A percentile compares a stretch with the other conserved stretches of the same genome.
Conservation (phyloP, 2,888 invertebrate species). For the Aporophyla nigra region DNA sequence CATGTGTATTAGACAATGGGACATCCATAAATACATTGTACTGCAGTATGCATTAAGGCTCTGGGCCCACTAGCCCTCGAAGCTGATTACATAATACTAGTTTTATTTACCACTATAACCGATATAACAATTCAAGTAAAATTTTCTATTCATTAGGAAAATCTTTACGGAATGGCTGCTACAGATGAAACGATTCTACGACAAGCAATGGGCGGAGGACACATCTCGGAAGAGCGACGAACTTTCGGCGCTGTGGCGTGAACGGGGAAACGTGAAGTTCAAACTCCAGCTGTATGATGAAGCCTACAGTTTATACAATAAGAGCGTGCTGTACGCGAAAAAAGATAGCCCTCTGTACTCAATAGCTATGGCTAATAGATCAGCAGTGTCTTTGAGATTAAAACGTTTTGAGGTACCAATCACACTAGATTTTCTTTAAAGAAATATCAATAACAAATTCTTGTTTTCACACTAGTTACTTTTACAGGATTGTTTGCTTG, state of each 20-base stretch:
- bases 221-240: conserved; percentile 83
- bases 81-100: conserved; percentile 1
- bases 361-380: conserved; percentile 93
- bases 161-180: conserved; percentile 84
- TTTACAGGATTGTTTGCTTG: conserved; percentile 91
- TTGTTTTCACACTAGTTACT: neutral
- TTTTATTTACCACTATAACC: neutral
- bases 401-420: conserved; percentile 90
- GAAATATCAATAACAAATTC: neutral
- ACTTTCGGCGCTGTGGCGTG: conserved; percentile 83
- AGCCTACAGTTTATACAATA: conserved; percentile 91
- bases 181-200: conserved; percentile 81
- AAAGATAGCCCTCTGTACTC: conserved; percentile 90
- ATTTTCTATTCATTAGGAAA: conserved; percentile 70
- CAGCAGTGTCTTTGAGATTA: conserved; percentile 92
- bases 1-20: neutral
- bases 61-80: neutral
- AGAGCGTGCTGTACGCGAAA: conserved; percentile 91
- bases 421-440: no score
- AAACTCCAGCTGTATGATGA: conserved; percentile 87
- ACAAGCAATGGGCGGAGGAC: conserved; percentile 77
- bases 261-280: conserved; percentile 91
- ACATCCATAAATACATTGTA: neutral
- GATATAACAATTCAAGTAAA: neutral
- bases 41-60: neutral